Conservation (phyloP, 2,113 vertebrate species). For the Sturnira hondurensis region DNA sequence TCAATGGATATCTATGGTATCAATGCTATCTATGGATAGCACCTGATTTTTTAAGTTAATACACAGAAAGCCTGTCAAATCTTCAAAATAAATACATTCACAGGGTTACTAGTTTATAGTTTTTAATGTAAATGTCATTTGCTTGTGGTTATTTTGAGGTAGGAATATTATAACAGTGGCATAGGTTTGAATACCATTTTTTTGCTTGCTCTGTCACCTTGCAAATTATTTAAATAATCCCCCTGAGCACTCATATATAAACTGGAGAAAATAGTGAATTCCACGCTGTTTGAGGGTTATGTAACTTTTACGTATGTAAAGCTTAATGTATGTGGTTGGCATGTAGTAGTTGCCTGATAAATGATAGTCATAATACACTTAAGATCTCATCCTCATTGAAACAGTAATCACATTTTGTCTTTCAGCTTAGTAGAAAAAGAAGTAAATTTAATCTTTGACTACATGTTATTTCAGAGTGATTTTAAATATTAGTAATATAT, state of each 20-base stretch:
- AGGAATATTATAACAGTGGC: neutral
- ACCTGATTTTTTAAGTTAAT: neutral
- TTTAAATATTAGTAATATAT: neutral
- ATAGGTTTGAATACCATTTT: slow-evolving; percentile 2
- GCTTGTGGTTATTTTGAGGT: neutral
- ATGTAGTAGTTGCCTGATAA: neutral
- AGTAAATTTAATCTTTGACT: neutral
- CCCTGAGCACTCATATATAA: neutral
- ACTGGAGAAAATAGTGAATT: neutral
- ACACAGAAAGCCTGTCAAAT: neutral
- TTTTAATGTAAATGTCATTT: neutral
- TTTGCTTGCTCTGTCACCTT: neutral
- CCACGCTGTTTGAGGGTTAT: neutral
- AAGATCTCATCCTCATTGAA: neutral
- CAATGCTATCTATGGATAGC: neutral
- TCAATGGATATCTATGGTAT: no score
- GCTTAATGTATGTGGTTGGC: neutral
- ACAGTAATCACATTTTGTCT: neutral
- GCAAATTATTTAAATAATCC: neutral
- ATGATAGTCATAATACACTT: neutral
- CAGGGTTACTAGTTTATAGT: neutral
- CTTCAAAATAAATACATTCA: neutral
- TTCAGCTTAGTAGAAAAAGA: neutral
- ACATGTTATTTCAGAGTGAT: slow-evolving; percentile 10
- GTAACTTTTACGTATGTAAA: neutral